Conservation (phyloP, 2,888 invertebrate species). For the Ctenicera cuprea region DNA sequence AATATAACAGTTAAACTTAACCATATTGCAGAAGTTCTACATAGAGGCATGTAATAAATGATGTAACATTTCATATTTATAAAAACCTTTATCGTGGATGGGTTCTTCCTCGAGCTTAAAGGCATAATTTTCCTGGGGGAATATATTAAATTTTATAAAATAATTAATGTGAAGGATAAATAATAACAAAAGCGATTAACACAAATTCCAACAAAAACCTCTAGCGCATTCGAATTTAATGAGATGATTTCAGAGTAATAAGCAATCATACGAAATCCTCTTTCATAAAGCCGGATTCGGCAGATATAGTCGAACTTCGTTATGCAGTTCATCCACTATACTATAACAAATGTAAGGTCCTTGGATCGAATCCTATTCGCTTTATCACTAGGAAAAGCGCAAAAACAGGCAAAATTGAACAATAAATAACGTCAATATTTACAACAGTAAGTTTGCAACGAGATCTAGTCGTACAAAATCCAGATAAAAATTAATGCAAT, state of each 20-base stretch:
- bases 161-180: constrained; percentile 1
- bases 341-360: constrained; percentile 43
- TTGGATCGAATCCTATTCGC: constrained; percentile 32
- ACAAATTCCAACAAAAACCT: constrained; percentile 25
- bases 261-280: constrained; percentile 54
- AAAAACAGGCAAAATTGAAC: constrained; percentile 9
- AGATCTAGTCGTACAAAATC: constrained; percentile 36
- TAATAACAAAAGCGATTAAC: not conserved
- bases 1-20: constrained; percentile 54
- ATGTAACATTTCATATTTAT: constrained; percentile 45
- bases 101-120: not conserved
- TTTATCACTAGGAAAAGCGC: constrained; percentile 25
- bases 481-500: constrained; percentile 40
- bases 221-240: constrained; percentile 43
- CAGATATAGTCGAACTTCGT: constrained; percentile 48
- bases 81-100: constrained; percentile 36
- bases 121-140: not conserved
- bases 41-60: constrained; percentile 50
- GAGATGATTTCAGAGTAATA: constrained; percentile 49
- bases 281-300: constrained; percentile 48
- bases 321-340: constrained; percentile 48
- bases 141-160: not conserved
- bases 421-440: constrained; percentile 5
- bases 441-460: constrained; percentile 20
- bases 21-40: constrained; percentile 52